Percentiles rank a stretch among this genome's conserved stretches.
phyloP scores from a whole-genome alignment of 2,113 vertebrate genomes.

The Paedocypris sp. region DNA sequence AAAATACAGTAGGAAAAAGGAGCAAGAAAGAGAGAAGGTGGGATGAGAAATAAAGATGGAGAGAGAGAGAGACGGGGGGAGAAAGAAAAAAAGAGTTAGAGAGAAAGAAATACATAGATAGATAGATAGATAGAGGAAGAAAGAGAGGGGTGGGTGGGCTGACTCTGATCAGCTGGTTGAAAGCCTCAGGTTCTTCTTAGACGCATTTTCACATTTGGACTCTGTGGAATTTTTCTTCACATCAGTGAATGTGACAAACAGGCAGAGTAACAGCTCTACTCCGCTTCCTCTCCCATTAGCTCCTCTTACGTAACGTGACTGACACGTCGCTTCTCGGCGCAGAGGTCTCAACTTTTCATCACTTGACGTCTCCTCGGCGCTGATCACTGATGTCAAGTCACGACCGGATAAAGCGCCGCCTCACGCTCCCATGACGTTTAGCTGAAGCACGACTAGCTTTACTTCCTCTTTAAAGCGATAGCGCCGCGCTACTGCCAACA shows the following conservation, averaged over 20 bases:
- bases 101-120: too few species aligned
- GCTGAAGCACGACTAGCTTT: conserved; percentile 42
- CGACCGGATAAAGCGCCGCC: conserved; percentile 34
- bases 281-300: conserved; percentile 1
- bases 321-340: conserved; percentile 1
- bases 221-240: too few species aligned
- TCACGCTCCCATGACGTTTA: conserved; percentile 8
- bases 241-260: too few species aligned
- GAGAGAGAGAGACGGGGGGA: too few species aligned
- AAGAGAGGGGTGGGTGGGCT: not conserved
- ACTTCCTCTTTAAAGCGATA: too few species aligned
- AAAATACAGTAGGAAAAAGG: too few species aligned
- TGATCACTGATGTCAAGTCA: conserved; percentile 45
- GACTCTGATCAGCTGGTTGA: too few species aligned
- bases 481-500: too few species aligned
- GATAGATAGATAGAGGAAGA: not conserved
- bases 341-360: conserved; percentile 31
- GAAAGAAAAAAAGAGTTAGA: too few species aligned
- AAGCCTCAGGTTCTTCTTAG: too few species aligned
- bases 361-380: conserved; percentile 21
- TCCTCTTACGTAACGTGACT: conserved; percentile 12
- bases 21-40: too few species aligned
- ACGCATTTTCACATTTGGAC: conserved; percentile 4
- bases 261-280: conserved; percentile 6
- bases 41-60: too few species aligned